Evolutionary conservation across 2,113 vertebrate species (phyloP).

Genomic region (Cynoglossus semilaevis): DNA sequence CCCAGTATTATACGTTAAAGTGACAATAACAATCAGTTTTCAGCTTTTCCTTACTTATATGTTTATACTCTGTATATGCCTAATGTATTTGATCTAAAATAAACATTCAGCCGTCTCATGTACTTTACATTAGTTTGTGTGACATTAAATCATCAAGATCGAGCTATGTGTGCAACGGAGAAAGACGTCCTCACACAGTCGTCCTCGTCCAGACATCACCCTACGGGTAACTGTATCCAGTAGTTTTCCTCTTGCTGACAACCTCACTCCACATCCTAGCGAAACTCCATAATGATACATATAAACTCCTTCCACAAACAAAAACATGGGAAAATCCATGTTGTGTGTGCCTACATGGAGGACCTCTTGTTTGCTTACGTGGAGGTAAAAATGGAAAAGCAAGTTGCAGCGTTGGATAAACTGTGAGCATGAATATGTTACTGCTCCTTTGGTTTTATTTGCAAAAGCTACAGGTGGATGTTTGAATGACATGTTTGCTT

Average conservation of each 20-base stretch:
- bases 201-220: slow-evolving; percentile 42
- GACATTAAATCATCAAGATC: neutral
- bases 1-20: neutral
- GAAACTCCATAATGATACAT: slow-evolving; percentile 44
- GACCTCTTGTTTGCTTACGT: slow-evolving; percentile 54
- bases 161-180: neutral
- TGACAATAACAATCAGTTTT: too few relatives aligned
- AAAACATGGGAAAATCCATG: slow-evolving; percentile 68
- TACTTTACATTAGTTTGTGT: slow-evolving; percentile 1
- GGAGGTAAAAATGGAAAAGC: slow-evolving; percentile 67
- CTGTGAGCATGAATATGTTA: slow-evolving; percentile 65
- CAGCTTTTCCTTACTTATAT: too few relatives aligned
- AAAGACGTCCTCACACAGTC: slow-evolving; percentile 35
- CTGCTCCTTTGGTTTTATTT: slow-evolving; percentile 55
- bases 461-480: slow-evolving; percentile 66
- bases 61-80: too few relatives aligned
- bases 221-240: slow-evolving; percentile 40
- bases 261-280: slow-evolving; percentile 27
- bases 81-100: neutral
- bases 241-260: slow-evolving; percentile 59
- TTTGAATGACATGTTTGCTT: slow-evolving; percentile 57
- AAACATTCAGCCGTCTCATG: neutral
- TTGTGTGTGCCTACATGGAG: slow-evolving; percentile 41
- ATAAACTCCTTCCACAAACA: slow-evolving; percentile 65
- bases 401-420: slow-evolving; percentile 53